Conservation (phyloP, 2,113 vertebrate genomes). For the Macrotus californicus region DNA sequence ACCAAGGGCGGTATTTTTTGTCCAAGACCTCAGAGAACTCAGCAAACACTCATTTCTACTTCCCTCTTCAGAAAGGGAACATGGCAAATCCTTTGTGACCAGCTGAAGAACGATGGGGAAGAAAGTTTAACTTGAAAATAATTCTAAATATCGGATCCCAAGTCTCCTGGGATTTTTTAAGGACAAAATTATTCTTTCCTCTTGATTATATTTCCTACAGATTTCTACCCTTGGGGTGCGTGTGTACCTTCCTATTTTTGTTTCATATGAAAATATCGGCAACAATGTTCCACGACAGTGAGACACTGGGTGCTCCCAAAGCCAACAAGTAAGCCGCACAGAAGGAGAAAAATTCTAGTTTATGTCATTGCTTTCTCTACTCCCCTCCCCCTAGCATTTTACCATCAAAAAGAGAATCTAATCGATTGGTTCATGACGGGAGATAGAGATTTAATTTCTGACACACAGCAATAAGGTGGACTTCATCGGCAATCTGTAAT, state of each 20-base stretch:
- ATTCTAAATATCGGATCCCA: neutral
- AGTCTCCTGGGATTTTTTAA: neutral
- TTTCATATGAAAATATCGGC: neutral
- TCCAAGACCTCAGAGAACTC: neutral
- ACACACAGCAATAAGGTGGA: conserved; percentile 22
- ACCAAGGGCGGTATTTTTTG: neutral
- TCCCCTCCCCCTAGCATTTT: neutral
- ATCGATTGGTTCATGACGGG: conserved; percentile 53
- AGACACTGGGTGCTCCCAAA: neutral
- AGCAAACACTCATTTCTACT: neutral
- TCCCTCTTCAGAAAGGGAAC: neutral
- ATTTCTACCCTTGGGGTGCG: neutral
- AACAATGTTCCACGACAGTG: neutral
- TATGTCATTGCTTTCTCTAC: conserved; percentile 45
- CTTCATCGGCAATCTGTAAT: conserved; percentile 54
- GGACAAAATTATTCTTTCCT: neutral
- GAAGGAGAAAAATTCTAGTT: conserved; percentile 17
- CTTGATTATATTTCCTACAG: neutral
- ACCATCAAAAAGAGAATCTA: conserved; percentile 37
- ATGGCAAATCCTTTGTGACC: neutral
- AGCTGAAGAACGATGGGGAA: neutral
- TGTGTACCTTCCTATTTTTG: neutral
- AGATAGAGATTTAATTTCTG: conserved; percentile 58
- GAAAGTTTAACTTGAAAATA: neutral
- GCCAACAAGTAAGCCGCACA: neutral